Base-by-base conservation (phyloP, 1,140 invertebrate genomes). In the Phymorhynchus buccinoides region DNA sequence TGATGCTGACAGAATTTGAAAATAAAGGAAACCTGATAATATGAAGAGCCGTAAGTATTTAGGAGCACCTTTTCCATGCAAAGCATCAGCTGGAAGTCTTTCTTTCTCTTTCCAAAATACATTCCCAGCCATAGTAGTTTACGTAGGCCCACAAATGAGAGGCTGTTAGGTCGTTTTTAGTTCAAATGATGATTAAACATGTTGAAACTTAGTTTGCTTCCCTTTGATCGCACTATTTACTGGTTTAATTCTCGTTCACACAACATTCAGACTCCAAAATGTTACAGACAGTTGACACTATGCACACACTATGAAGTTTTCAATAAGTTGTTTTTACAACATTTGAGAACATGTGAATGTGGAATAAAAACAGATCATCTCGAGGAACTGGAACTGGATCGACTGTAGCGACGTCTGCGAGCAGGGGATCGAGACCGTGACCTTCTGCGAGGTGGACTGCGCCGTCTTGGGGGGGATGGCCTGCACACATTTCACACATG, bases 351-450 rank as follows among this genome's bases (percentile, higher is more conserved):
- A 16, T 39, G 32, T n/a, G 56, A 62, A 27, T 22, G 6, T 30
- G 22, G 16, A 62, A 14, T n/a, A 62, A 81, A n/a, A 22, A 32
- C 9, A 39, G 27, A 82, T 87, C 75, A 90, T 78, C 89, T 83
- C 1, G 92, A 93, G 79, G 92, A 93, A 83, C 90, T 92, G 12
- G 93, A 93, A 84, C 92, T 92, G 84, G 96, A 97, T 90, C 96
- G 94, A 89, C 96, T 96, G 93, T 96, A 96, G 87, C 96, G 95
- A 87, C 96, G 95, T 87, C 96, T 95, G 85, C 95, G 93, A 83
- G 95, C 95, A 30, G 90, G 94, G 42, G 94, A 94, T 87, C 95
- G 94, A 42, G 94, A 94, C 87, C 95, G 94, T 48, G 94, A 94
- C 86, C 91, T 73, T 62, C 95, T 94, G 68, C 95, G 94, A 66